Percentiles rank a stretch among this genome's conserved stretches.
These are phyloP conservation scores for Schizotus pectinicornis DNA, from an alignment of 2,888 invertebrate species.

Conservation along the genomic window DNA sequence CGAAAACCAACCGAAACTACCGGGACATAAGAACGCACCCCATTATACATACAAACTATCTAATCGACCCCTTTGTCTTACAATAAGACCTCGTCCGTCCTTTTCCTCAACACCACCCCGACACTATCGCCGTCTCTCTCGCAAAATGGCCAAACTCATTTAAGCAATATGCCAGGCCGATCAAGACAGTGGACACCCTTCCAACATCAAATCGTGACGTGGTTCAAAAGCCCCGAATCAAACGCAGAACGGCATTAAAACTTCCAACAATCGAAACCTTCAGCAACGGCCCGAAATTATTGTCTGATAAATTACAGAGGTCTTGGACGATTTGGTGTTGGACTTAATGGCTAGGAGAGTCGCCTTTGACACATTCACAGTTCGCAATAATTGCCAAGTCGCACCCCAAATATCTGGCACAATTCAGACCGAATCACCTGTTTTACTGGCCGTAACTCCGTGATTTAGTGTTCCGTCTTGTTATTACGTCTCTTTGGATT, in stretches of 20 bases:
- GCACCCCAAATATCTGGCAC: slow-evolving; percentile 45
- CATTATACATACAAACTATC: slow-evolving; percentile 57
- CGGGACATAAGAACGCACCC: slow-evolving; percentile 37
- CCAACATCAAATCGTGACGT: too few relatives aligned
- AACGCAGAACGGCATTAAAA: too few relatives aligned
- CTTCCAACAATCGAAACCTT: not conserved
- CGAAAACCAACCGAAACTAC: slow-evolving; percentile 46
- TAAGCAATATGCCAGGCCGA: slow-evolving; percentile 38
- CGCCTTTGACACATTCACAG: slow-evolving; percentile 45
- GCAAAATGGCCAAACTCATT: slow-evolving; percentile 44
- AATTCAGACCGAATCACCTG: slow-evolving; percentile 51
- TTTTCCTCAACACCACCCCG: slow-evolving; percentile 22
- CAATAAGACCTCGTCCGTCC: slow-evolving; percentile 32
- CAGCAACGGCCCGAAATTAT: slow-evolving; percentile 6
- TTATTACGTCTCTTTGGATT: slow-evolving; percentile 26
- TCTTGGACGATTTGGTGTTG: slow-evolving; percentile 4
- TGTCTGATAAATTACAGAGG: not conserved
- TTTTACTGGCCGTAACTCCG: slow-evolving; percentile 50
- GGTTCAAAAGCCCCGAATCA: not conserved
- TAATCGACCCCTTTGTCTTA: slow-evolving; percentile 56
- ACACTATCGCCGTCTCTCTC: slow-evolving; percentile 36
- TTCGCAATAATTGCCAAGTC: slow-evolving; percentile 46
- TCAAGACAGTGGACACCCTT: slow-evolving; percentile 4
- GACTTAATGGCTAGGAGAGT: slow-evolving; percentile 24
- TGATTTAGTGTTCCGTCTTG: slow-evolving; percentile 27